Conservation (phyloP, 2,797 vertebrate genomes). For the Sebastiscus tertius region DNA sequence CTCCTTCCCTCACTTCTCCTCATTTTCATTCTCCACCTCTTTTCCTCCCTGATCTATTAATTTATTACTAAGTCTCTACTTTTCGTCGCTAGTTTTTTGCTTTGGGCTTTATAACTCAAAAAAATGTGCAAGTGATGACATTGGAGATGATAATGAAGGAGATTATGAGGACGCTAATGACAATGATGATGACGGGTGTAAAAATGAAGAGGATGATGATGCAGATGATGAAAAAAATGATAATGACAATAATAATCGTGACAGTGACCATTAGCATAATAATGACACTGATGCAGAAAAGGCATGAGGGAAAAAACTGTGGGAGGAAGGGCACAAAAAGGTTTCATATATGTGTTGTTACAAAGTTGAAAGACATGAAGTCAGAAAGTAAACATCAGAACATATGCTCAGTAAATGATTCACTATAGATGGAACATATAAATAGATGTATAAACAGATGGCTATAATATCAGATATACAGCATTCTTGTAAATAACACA, state of each 20-base stretch:
- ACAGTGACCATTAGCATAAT: constrained; percentile 27
- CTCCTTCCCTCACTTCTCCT: background rate
- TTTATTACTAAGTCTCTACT: background rate
- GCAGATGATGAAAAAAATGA: constrained; percentile 46
- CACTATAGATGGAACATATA: background rate
- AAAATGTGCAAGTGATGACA: constrained; percentile 42
- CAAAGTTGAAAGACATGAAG: background rate
- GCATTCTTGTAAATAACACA: background rate
- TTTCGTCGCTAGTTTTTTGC: background rate
- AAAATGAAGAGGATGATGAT: constrained; percentile 41
- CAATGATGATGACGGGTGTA: background rate
- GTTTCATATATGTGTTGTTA: background rate
- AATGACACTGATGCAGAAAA: constrained; percentile 11
- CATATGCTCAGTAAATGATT: background rate
- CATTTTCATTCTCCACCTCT: background rate
- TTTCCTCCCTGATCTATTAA: background rate
- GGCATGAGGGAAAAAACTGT: background rate
- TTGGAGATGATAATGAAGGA: constrained; percentile 40
- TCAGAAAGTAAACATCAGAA: background rate
- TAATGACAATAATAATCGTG: constrained; percentile 16
- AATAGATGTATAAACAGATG: too few relatives aligned
- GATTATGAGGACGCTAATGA: constrained; percentile 48
- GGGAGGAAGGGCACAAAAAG: background rate
- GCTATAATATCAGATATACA: background rate
- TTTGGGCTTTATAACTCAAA: constrained; percentile 35